Percentiles rank a stretch among this genome's conserved stretches.
Conservation (phyloP, 2,113 vertebrate genomes). For the Charina bottae region DNA sequence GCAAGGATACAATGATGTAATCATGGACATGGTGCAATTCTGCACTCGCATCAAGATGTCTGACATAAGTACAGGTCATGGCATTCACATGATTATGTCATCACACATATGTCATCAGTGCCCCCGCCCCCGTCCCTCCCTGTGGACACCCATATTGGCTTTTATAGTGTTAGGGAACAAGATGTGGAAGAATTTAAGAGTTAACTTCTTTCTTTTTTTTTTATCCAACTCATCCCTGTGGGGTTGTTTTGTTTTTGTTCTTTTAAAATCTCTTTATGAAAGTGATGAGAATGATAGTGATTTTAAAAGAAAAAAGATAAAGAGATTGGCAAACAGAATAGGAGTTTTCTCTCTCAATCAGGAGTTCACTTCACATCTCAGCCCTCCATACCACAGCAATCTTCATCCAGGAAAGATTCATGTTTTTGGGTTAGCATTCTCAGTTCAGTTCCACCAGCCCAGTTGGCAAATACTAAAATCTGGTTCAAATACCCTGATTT, state of each 20-base stretch:
- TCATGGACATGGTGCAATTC: neutral
- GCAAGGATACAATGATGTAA: neutral
- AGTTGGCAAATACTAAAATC: neutral
- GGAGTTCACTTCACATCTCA: neutral
- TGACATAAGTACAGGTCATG: neutral
- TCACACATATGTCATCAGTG: neutral
- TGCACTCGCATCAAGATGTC: neutral
- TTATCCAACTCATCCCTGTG: neutral
- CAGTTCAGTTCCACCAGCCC: neutral
- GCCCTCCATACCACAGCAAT: neutral
- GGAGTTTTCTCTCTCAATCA: neutral
- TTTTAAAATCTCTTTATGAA: neutral
- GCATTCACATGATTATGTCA: neutral
- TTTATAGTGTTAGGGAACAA: neutral
- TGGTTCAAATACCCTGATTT: neutral
- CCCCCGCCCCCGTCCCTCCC: neutral
- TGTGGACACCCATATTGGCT: neutral
- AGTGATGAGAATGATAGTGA: neutral
- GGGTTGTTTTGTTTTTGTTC: neutral
- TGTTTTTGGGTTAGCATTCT: neutral
- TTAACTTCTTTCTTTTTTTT: neutral
- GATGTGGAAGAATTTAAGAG: neutral
- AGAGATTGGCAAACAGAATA: neutral
- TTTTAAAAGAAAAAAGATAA: neutral
- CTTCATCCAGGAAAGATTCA: neutral